A percentile compares a stretch with the other conserved stretches of the same genome.
These are phyloP conservation scores for Acanthurus lineatus DNA, from an alignment of 2,797 vertebrate genomes.

Conservation along the genomic window DNA sequence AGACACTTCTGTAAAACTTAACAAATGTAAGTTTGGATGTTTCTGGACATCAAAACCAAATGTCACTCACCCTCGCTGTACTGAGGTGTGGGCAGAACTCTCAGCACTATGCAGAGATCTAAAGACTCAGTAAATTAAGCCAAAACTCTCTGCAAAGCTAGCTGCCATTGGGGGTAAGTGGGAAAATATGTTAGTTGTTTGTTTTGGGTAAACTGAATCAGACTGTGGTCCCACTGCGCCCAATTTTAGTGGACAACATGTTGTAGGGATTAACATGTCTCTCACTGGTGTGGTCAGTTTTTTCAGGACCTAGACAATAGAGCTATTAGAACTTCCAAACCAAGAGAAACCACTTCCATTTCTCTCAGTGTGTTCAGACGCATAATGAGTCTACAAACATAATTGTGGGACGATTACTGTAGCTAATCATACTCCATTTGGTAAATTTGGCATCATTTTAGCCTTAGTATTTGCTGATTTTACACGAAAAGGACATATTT, in stretches of 20 bases:
- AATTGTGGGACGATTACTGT: conserved; percentile 57
- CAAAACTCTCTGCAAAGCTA: conserved; percentile 12
- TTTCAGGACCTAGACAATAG: conserved; percentile 54
- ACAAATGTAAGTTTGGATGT: conserved; percentile 5
- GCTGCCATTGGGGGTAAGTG: conserved; percentile 25
- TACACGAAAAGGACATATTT: conserved; percentile 28
- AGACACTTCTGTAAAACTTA: conserved; percentile 3
- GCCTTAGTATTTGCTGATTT: conserved; percentile 41
- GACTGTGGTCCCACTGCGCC: conserved; percentile 43
- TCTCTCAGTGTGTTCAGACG: conserved; percentile 45
- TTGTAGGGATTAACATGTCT: conserved; percentile 51
- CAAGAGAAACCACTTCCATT: conserved; percentile 47
- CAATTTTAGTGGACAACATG: conserved; percentile 51
- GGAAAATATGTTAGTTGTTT: conserved; percentile 55
- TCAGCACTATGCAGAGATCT: conserved; percentile 18
- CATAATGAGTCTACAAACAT: conserved; percentile 63
- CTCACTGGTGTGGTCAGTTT: conserved; percentile 39
- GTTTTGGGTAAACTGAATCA: conserved; percentile 46
- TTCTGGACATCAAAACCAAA: conserved; percentile 33
- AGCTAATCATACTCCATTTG: conserved; percentile 58
- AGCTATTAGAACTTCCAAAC: conserved; percentile 56
- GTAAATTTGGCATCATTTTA: conserved; percentile 41
- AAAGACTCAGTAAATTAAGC: conserved; percentile 23
- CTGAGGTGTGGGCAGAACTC: conserved; percentile 9
- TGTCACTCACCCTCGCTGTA: not conserved